Percentiles rank a stretch among this genome's conserved stretches.
phyloP scores from a whole-genome alignment of 2,113 vertebrate genomes.

The Ariopsis seemanni region DNA sequence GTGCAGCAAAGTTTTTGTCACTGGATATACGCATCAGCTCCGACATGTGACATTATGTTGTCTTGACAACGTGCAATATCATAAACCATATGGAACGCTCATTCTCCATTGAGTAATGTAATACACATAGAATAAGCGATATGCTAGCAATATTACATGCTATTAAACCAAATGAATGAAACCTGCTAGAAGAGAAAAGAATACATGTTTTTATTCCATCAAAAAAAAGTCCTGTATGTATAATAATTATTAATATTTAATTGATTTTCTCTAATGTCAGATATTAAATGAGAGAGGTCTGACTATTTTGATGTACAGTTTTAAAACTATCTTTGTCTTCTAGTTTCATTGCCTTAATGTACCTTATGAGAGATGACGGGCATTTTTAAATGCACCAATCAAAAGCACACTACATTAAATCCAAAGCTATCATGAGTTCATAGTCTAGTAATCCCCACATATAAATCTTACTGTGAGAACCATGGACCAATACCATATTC shows the following conservation, averaged over 20 bases:
- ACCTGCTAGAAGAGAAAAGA: too few relatives aligned
- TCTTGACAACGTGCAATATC: too few relatives aligned
- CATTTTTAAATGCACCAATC: not conserved
- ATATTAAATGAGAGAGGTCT: not conserved
- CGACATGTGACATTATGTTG: too few relatives aligned
- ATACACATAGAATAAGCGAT: too few relatives aligned
- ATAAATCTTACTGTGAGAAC: conserved; percentile 19
- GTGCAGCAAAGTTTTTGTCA: too few relatives aligned
- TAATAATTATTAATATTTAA: not conserved
- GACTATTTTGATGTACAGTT: not conserved
- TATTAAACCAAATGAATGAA: too few relatives aligned
- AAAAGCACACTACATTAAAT: not conserved
- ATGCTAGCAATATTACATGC: too few relatives aligned
- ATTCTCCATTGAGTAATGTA: too few relatives aligned
- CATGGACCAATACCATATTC: conserved; percentile 30
- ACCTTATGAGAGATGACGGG: not conserved
- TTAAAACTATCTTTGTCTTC: not conserved
- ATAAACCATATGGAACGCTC: too few relatives aligned
- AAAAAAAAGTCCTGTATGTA: too few relatives aligned
- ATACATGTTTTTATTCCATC: too few relatives aligned
- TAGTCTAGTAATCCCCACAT: not conserved
- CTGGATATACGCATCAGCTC: too few relatives aligned
- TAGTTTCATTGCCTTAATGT: not conserved
- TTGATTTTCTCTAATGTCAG: not conserved
- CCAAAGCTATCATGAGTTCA: not conserved